Base-by-base conservation (phyloP, 2,797 vertebrate species). In the Psittacula derbiana region DNA sequence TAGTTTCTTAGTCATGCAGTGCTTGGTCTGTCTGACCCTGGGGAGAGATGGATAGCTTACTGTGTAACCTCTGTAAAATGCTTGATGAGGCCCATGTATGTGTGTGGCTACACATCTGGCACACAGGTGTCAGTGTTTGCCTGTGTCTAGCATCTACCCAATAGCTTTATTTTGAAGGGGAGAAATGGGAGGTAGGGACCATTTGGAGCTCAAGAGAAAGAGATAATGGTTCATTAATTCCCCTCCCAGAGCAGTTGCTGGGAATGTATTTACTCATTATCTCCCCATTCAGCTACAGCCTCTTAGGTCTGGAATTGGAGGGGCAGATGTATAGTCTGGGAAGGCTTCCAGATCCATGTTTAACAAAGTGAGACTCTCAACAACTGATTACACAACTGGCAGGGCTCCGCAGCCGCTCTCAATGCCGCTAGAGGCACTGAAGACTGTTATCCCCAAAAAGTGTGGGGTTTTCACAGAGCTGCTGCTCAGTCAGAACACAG, bases 181-280 rank as follows among this genome's bases (percentile, higher is more conserved):
- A 86, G 80, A 76, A 67, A 70, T 58, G 90, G 83, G 71, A 91
- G 53, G 66, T 30, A 81, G 91, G 75, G 50, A 84, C 38, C 43
- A 28, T 47, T 79, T 15, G 1, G 28, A 88, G 90, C 90, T 93
- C 83, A 49, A 80, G 88, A 88, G 90, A 23, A 60, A 53, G 76
- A 85, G 80, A 88, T 65, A 92, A 93, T 94, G 58, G 58, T 40
- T 87, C 91, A 82, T 95, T 91, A 95, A 94, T 96, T 96, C 83
- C 31, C 31, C 72, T 96, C 90, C 88, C 80, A 82, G 73, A 87
- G 78, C 80, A 88, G 78, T 84, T 3, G 1, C 86, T 67, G 80
- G 74, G 83, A 94, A 93, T 72, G 71, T 93, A 94, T 93, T 95
- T 94, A 85, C 86, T 96, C 93, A 95, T 96, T 95, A 96, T 90